Conservation (phyloP, 2,113 vertebrate genomes). For the Osmerus mordax region DNA sequence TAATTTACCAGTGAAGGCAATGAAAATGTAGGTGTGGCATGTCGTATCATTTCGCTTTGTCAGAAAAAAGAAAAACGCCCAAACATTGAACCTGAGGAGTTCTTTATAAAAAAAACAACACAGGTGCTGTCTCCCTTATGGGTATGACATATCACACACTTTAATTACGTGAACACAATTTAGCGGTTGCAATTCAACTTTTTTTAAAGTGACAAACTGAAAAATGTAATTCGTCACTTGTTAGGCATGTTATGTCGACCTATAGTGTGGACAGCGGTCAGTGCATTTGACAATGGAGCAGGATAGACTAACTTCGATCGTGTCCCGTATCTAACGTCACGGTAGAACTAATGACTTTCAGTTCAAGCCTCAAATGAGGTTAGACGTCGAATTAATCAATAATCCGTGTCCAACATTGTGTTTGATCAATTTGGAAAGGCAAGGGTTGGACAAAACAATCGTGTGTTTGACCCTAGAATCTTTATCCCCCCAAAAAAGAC, state of each 20-base stretch:
- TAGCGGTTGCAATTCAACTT: too few species aligned
- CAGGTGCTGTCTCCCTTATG: too few species aligned
- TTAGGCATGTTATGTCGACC: too few species aligned
- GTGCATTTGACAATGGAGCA: constrained; percentile 1
- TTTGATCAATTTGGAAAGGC: neutral
- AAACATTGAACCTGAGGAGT: too few species aligned
- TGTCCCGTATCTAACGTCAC: neutral
- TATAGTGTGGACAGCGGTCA: neutral
- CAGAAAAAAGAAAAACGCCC: too few species aligned
- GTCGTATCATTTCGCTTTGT: neutral
- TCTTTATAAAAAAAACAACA: too few species aligned
- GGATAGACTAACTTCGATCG: neutral
- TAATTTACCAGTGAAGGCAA: neutral
- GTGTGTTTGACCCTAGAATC: neutral
- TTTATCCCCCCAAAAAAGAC: too few species aligned
- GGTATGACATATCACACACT: too few species aligned
- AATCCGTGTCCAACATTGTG: neutral
- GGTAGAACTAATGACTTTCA: neutral
- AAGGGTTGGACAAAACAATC: neutral
- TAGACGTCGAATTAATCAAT: neutral
- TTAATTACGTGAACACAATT: too few species aligned
- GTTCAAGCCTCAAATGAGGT: neutral
- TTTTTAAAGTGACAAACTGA: too few species aligned
- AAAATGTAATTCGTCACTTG: too few species aligned
- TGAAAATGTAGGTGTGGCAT: constrained; percentile 1